Evolutionary conservation across 2,888 invertebrate genomes (phyloP).

Genomic region (Chymomyza amoena): DNA sequence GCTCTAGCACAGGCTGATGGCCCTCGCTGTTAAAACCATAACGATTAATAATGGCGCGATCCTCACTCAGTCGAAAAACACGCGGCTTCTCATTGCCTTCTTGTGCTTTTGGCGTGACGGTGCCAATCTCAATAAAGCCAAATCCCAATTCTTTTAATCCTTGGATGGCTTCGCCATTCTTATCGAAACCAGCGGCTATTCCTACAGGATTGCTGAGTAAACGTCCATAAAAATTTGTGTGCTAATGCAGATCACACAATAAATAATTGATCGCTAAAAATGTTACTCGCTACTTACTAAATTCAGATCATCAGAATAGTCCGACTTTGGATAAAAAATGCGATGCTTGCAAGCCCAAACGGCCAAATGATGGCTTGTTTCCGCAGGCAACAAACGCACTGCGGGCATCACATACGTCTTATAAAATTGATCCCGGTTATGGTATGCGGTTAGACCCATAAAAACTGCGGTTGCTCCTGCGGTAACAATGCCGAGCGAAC

Average conservation of each 20-base stretch:
- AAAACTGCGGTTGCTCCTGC: conserved; percentile 45
- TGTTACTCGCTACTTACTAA: conserved; percentile 19
- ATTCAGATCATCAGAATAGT: conserved; percentile 49
- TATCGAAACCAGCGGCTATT: conserved; percentile 99
- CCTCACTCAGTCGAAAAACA: conserved; percentile 91
- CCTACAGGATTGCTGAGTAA: conserved; percentile 94
- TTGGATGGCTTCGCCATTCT: conserved; percentile 93
- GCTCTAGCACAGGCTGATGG: conserved; percentile 85
- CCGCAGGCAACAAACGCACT: conserved; percentile 84
- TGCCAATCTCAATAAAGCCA: conserved; percentile 97
- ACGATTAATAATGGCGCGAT: conserved; percentile 94
- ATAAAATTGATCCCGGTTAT: conserved; percentile 35
- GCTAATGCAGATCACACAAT: conserved; percentile 78
- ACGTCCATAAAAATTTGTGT: conserved; percentile 85
- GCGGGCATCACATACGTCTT: conserved; percentile 62
- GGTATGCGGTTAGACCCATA: conserved; percentile 40
- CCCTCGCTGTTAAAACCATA: conserved; percentile 99
- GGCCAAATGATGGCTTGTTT: conserved; percentile 89
- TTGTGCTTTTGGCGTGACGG: conserved; percentile 96
- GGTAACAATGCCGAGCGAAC: conserved; percentile 54
- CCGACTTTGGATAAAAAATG: conserved; percentile 43
- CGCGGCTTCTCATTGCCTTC: conserved; percentile 95
- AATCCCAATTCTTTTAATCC: conserved; percentile 92
- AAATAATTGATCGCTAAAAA: background rate
- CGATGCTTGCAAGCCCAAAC: conserved; percentile 86